A percentile compares a stretch with the other conserved stretches of the same genome.
Conservation (phyloP, 2,888 invertebrate genomes). For the Pyrocoelia pectoralis region DNA sequence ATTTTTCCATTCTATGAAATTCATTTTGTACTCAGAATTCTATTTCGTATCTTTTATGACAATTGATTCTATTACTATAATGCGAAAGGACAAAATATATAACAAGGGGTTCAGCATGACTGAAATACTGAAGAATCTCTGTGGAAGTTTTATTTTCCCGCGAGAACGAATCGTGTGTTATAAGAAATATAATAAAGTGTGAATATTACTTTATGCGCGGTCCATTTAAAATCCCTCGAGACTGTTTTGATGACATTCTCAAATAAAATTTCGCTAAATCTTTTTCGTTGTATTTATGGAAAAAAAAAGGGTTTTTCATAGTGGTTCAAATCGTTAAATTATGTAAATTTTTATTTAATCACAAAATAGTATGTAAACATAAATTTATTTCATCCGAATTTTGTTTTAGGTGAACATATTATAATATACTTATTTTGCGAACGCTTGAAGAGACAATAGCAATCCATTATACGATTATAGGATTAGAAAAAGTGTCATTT, state of each 20-base stretch:
- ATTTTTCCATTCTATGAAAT: too few relatives aligned
- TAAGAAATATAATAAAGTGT: conserved; percentile 53
- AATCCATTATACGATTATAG: too few relatives aligned
- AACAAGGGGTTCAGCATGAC: background rate
- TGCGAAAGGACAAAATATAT: background rate
- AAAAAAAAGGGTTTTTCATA: background rate
- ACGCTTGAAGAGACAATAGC: too few relatives aligned
- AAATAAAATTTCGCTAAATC: conserved; percentile 1
- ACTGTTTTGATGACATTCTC: background rate
- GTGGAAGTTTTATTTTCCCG: conserved; percentile 53
- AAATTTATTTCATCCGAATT: too few relatives aligned
- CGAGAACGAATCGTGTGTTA: conserved; percentile 48
- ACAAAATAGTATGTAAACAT: too few relatives aligned
- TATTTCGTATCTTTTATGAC: background rate
- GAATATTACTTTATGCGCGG: conserved; percentile 47
- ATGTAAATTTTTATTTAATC: background rate
- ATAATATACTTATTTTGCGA: too few relatives aligned
- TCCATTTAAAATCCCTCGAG: conserved; percentile 43
- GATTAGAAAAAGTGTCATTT: background rate
- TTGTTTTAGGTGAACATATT: too few relatives aligned
- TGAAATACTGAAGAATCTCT: conserved; percentile 45
- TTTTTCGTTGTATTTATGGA: background rate
- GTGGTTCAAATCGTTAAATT: background rate
- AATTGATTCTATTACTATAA: background rate
- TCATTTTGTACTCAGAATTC: background rate